phyloP scores from a whole-genome alignment of 2,797 vertebrate species.

The Rhabdomys pumilio region DNA sequence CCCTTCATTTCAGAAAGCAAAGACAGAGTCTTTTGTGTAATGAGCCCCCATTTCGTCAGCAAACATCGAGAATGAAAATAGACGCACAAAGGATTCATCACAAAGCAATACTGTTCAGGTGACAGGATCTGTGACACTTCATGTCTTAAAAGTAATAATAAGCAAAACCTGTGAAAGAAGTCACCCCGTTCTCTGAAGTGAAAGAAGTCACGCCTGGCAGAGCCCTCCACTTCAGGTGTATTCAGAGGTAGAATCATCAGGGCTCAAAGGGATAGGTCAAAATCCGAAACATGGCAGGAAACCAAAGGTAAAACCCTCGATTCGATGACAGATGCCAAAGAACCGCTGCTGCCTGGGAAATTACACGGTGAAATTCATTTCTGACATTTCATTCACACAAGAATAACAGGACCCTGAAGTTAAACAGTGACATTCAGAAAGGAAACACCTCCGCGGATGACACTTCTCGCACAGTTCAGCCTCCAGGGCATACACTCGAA shows the following conservation, averaged over 20 bases:
- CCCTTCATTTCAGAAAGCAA: conserved; percentile 39
- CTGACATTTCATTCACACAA: conserved; percentile 84
- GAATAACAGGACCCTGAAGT: conserved; percentile 84
- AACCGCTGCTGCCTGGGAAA: conserved; percentile 73
- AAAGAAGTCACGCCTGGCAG: not conserved
- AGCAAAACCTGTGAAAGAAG: conserved; percentile 59
- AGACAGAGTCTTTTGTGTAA: not conserved
- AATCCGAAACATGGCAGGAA: conserved; percentile 78
- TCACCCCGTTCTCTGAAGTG: not conserved
- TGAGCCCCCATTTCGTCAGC: not conserved
- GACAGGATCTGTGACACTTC: conserved; percentile 56
- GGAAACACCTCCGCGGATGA: conserved; percentile 74
- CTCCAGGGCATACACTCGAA: conserved; percentile 72
- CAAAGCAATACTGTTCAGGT: conserved; percentile 47
- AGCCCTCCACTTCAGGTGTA: not conserved
- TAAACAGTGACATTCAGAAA: conserved; percentile 83
- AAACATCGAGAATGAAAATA: conserved; percentile 51
- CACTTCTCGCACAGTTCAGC: conserved; percentile 77
- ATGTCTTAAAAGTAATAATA: conserved; percentile 73
- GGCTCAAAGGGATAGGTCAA: conserved; percentile 75
- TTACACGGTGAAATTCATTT: conserved; percentile 78
- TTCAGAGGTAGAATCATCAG: conserved; percentile 65
- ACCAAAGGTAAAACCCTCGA: conserved; percentile 75
- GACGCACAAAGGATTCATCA: not conserved
- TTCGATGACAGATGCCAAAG: conserved; percentile 80